Evolutionary conservation across 2,113 vertebrate species (phyloP).

Genomic region (Muntiacus muntjak): DNA sequence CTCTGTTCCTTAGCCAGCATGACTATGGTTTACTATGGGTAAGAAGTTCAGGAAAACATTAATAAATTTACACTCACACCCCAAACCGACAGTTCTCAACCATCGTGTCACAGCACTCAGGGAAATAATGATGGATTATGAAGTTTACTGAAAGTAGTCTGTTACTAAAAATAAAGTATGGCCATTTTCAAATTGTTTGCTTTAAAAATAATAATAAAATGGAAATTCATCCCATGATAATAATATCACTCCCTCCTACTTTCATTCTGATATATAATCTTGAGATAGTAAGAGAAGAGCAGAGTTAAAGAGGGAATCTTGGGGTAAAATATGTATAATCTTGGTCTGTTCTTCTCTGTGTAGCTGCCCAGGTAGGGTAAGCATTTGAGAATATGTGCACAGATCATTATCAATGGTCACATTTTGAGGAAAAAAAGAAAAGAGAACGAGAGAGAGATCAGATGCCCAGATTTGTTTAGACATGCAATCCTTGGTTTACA

Average conservation of each 20-base stretch:
- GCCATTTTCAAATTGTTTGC: background rate
- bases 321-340: rapidly evolving
- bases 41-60: background rate
- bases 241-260: no score
- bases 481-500: background rate
- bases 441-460: background rate
- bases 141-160: background rate
- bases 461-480: background rate
- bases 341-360: background rate
- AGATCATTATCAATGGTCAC: background rate
- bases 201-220: background rate
- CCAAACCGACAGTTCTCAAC: background rate
- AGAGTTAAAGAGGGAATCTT: background rate
- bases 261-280: background rate
- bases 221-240: background rate
- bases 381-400: background rate
- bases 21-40: background rate
- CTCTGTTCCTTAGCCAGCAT: background rate
- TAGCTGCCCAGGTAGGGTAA: rapidly evolving
- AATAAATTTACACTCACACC: background rate
- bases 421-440: background rate
- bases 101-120: background rate
- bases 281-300: background rate
- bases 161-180: slow-evolving; percentile 25
- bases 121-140: background rate